Conservation (phyloP, 64 coral and sea anemone species). For the Actinia tenebrosa region DNA sequence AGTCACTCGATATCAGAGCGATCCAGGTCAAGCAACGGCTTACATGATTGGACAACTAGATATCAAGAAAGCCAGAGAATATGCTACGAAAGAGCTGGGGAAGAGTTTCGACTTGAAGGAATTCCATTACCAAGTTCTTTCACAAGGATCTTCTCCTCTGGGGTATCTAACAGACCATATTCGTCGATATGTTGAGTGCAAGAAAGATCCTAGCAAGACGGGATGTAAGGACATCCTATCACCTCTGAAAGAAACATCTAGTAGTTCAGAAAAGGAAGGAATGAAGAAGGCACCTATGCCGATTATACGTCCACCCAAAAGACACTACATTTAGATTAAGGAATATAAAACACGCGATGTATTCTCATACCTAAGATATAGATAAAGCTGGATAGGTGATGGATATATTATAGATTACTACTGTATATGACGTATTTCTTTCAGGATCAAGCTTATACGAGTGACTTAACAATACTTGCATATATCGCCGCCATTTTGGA, state of each 20-base stretch:
- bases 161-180: conserved; percentile 49
- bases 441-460: no score
- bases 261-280: background rate
- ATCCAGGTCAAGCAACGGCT: conserved; percentile 59
- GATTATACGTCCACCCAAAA: background rate
- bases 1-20: conserved; percentile 58
- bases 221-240: conserved; percentile 37
- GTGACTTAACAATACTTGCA: background rate
- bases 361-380: background rate
- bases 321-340: conserved; percentile 13
- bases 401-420: background rate
- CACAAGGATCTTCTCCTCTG: conserved; percentile 38
- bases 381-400: background rate
- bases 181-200: conserved; percentile 23
- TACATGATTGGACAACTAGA: conserved; percentile 68
- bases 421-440: no score
- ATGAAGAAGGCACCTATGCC: background rate
- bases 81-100: conserved; percentile 25
- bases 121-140: conserved; percentile 74
- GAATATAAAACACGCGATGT: no score
- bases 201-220: background rate
- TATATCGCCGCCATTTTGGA: background rate
- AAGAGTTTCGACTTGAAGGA: conserved; percentile 33
- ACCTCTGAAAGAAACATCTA: conserved; percentile 1
- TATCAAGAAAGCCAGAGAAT: conserved; percentile 29